A percentile compares a stretch with the other conserved stretches of the same genome.
Conservation (phyloP, 1,140 invertebrate genomes). For the Sitobion miscanthi region DNA sequence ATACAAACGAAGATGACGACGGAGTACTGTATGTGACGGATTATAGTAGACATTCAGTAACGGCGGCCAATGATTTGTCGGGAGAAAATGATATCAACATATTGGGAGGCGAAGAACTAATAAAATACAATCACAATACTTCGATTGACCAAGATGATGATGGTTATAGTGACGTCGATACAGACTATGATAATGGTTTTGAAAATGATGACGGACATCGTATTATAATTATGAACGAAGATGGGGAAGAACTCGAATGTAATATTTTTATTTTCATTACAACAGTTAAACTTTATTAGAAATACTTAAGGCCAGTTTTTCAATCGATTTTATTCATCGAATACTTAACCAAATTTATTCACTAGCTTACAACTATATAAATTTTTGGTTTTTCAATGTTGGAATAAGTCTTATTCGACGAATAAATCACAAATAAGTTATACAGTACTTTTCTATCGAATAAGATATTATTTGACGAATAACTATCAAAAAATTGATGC, state of each 20-base stretch:
- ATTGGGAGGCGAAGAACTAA: background rate
- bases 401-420: too few relatives aligned
- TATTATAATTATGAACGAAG: background rate
- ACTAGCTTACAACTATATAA: too few relatives aligned
- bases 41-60: background rate
- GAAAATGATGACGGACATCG: background rate
- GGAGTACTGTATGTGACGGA: background rate
- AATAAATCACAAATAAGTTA: too few relatives aligned
- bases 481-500: too few relatives aligned
- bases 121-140: background rate
- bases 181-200: background rate
- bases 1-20: background rate
- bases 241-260: background rate
- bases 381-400: too few relatives aligned
- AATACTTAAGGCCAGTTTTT: too few relatives aligned
- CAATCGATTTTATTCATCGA: too few relatives aligned
- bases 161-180: background rate
- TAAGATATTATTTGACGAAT: too few relatives aligned
- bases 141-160: background rate
- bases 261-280: background rate
- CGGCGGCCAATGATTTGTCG: background rate
- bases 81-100: background rate
- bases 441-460: too few relatives aligned
- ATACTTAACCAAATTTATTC: too few relatives aligned
- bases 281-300: background rate